Conservation (phyloP, 2,888 invertebrate species). For the Stenolophus ochropezus region DNA sequence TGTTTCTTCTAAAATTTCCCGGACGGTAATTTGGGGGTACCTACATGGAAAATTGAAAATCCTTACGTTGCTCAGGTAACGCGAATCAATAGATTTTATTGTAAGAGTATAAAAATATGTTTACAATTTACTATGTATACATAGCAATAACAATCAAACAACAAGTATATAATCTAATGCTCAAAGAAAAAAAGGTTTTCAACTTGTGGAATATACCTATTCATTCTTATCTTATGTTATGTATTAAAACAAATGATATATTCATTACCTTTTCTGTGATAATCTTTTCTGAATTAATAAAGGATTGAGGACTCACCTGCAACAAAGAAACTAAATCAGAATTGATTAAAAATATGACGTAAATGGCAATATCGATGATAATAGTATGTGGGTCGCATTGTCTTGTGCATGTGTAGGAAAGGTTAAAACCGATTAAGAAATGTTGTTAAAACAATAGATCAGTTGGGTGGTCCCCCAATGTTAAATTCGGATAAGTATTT, state of each 20-base stretch:
- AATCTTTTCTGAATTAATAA: not conserved
- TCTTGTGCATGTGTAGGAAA: conserved; percentile 34
- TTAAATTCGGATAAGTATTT: conserved; percentile 45
- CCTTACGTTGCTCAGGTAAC: no score
- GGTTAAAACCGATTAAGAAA: conserved; percentile 32
- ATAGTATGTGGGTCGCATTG: conserved; percentile 12
- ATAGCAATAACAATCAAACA: no score
- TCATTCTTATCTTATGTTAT: no score
- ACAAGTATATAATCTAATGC: no score
- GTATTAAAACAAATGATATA: not conserved
- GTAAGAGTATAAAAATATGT: no score
- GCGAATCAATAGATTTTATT: no score
- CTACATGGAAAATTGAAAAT: no score
- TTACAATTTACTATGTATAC: no score
- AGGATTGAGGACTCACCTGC: conserved; percentile 6
- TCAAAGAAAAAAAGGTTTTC: no score
- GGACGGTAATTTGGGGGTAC: no score
- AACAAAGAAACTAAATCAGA: conserved; percentile 1
- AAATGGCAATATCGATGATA: not conserved
- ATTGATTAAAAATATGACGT: not conserved
- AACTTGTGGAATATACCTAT: no score
- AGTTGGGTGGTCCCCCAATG: conserved; percentile 43
- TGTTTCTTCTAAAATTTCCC: no score
- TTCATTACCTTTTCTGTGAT: not conserved
- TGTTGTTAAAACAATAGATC: conserved; percentile 44